These are phyloP conservation scores for Xestobium rufovillosum DNA, from an alignment of 2,888 invertebrate genomes.

Conservation along the genomic window DNA sequence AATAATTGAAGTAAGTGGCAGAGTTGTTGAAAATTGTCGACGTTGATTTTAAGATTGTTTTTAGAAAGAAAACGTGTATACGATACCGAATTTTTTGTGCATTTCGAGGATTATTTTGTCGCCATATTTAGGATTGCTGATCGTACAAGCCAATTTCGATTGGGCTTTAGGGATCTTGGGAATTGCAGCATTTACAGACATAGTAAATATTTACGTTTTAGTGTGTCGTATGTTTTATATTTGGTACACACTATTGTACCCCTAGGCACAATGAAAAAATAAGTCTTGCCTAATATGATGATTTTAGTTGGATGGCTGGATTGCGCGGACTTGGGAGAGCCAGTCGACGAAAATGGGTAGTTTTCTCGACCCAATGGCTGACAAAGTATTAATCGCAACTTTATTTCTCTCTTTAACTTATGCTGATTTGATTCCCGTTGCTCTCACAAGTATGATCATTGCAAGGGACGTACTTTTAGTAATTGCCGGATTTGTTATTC, in stretches of 20 bases:
- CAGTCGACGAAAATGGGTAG: constrained; percentile 92
- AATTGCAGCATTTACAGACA: constrained; percentile 84
- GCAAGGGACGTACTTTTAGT: constrained; percentile 77
- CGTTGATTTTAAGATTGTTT: constrained; percentile 24
- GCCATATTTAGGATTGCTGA: constrained; percentile 83
- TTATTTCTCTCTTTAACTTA: constrained; percentile 82
- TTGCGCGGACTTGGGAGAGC: constrained; percentile 84
- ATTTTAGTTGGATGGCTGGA: constrained; percentile 85
- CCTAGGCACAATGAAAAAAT: background rate
- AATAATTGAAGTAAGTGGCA: constrained; percentile 57
- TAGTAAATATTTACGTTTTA: constrained; percentile 50
- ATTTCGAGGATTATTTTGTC: constrained; percentile 75
- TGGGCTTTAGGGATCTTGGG: constrained; percentile 75
- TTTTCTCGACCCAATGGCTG: constrained; percentile 93
- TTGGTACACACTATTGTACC: background rate
- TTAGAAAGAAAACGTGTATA: constrained; percentile 80
- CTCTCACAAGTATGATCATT: constrained; percentile 74
- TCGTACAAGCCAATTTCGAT: constrained; percentile 72
- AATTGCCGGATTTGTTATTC: constrained; percentile 78
- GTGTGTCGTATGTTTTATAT: background rate
- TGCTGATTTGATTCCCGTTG: constrained; percentile 74
- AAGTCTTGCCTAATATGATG: constrained; percentile 1
- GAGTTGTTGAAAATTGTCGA: background rate
- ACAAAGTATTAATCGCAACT: constrained; percentile 87
- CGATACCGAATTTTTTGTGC: constrained; percentile 89